Percentiles rank a stretch among this genome's conserved stretches.
Conservation (phyloP, 2,797 vertebrate species). For the Eurystomus glaucurus region DNA sequence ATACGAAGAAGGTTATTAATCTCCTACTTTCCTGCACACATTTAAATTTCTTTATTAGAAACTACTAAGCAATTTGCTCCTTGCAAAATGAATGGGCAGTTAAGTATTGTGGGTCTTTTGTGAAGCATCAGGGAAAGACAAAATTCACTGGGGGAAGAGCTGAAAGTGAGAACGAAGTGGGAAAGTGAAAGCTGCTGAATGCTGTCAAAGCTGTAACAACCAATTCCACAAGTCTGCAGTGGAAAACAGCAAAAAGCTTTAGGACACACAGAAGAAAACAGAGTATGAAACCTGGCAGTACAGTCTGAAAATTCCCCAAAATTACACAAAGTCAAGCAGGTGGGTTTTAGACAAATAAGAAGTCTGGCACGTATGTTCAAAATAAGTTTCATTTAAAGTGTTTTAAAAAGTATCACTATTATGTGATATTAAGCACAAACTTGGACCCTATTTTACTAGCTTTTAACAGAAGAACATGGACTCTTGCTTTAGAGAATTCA, state of each 20-base stretch:
- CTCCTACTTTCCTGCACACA: not conserved
- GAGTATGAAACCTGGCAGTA: not conserved
- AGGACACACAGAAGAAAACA: not conserved
- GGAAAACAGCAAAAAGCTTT: not conserved
- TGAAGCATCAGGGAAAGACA: not conserved
- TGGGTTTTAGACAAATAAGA: not conserved
- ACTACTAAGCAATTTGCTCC: not conserved
- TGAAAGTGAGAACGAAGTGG: not conserved
- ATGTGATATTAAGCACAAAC: not conserved
- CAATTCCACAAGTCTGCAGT: not conserved
- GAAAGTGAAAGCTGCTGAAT: slow-evolving; percentile 9
- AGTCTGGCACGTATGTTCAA: not conserved
- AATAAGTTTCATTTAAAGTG: not conserved
- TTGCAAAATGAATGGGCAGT: slow-evolving; percentile 10
- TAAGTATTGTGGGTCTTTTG: not conserved
- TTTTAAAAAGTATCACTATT: not conserved
- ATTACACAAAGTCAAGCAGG: not conserved
- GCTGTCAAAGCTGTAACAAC: not conserved
- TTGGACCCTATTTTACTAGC: not conserved
- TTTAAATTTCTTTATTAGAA: not conserved
- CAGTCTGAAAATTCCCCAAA: not conserved
- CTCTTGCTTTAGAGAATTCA: not conserved
- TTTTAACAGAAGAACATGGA: not conserved
- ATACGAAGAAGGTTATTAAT: not conserved
- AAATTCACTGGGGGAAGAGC: not conserved